Conservation (phyloP, 1,140 invertebrate species). For the Dysdera silvatica region DNA sequence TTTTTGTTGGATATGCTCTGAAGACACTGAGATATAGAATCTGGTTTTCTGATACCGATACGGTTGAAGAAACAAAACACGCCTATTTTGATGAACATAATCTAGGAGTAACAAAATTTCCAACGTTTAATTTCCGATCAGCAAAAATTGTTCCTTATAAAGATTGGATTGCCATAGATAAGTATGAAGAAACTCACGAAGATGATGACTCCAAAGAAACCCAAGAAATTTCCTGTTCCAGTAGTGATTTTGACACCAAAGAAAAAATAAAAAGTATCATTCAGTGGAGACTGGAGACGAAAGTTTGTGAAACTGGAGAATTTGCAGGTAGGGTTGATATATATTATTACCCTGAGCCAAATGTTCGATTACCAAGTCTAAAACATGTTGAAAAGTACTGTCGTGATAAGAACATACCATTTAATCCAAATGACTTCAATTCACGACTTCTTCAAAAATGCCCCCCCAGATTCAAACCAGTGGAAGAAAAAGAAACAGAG, state of each 20-base stretch:
- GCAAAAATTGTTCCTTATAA: background rate
- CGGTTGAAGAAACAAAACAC: background rate
- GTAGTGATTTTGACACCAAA: background rate
- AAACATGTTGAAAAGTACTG: background rate
- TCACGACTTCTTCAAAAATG: too few species aligned
- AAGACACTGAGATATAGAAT: conserved; percentile 2
- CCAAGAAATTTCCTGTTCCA: background rate
- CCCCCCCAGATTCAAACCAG: too few species aligned
- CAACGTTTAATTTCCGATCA: background rate
- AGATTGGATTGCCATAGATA: background rate
- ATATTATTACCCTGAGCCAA: too few species aligned
- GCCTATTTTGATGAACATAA: background rate
- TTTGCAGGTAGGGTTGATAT: too few species aligned
- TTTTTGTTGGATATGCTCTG: conserved; percentile 16
- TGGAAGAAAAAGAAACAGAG: too few species aligned
- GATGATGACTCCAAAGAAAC: background rate
- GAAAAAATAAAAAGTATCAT: too few species aligned
- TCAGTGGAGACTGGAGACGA: too few species aligned
- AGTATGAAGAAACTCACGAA: background rate
- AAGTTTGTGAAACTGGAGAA: too few species aligned
- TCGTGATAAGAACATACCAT: background rate
- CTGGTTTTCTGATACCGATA: background rate
- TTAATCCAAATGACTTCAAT: background rate
- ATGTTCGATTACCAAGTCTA: too few species aligned
- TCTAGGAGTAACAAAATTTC: background rate